Percentiles rank a stretch among this genome's conserved stretches.
phyloP scores from a whole-genome alignment of 2,797 vertebrate genomes.

The Mus spretus region DNA sequence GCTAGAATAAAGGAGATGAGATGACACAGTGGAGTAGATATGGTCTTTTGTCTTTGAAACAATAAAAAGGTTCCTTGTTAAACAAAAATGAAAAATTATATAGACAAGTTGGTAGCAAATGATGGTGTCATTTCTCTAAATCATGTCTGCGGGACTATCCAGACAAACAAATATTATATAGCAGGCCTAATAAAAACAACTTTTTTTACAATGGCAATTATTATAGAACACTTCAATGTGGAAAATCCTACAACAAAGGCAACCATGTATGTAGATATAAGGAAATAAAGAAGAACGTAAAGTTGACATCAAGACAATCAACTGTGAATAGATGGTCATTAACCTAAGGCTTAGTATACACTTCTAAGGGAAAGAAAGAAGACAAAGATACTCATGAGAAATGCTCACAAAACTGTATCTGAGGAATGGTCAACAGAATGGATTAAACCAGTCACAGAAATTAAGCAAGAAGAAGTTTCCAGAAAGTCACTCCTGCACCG shows the following conservation, averaged over 20 bases:
- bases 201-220: background rate
- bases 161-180: background rate
- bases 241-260: background rate
- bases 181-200: background rate
- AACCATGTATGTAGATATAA: background rate
- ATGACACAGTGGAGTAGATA: background rate
- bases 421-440: conserved; percentile 3
- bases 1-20: background rate
- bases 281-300: conserved; percentile 16
- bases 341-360: background rate
- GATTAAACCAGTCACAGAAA: background rate
- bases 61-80: background rate
- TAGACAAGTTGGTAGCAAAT: background rate
- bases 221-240: background rate
- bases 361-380: background rate
- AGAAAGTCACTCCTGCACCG: background rate
- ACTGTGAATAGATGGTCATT: background rate
- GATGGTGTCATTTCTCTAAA: background rate
- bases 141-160: background rate
- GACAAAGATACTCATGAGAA: background rate
- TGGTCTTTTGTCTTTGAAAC: background rate
- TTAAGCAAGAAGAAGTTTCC: conserved; percentile 11
- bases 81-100: background rate
- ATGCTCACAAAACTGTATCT: background rate
- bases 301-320: background rate